Evolutionary conservation across 2,888 invertebrate genomes (phyloP).

Genomic region (Cheilosia soror): DNA sequence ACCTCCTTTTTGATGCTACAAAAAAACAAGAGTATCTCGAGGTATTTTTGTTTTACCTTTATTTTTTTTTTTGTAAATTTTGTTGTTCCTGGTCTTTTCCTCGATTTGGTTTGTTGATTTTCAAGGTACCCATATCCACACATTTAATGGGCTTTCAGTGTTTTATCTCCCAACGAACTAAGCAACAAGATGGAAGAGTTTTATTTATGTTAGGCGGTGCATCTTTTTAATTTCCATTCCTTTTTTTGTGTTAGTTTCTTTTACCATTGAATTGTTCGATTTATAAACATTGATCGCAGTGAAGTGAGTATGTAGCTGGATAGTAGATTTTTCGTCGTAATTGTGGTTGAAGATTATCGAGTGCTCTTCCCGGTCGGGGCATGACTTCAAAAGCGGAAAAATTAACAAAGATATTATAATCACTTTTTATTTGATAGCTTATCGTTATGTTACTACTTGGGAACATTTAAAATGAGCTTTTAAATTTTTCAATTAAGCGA

Average conservation of each 20-base stretch:
- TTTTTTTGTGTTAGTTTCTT: slow-evolving; percentile 46
- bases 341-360: slow-evolving; percentile 29
- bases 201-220: slow-evolving; percentile 75
- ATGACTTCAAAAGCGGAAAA: slow-evolving; percentile 58
- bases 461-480: slow-evolving; percentile 64
- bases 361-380: slow-evolving; percentile 14
- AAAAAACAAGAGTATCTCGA: slow-evolving; percentile 27
- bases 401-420: slow-evolving; percentile 71
- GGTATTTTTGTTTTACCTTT: slow-evolving; percentile 18
- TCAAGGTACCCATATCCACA: slow-evolving; percentile 74
- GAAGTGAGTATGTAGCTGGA: slow-evolving; percentile 23
- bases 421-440: slow-evolving; percentile 69
- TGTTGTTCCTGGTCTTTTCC: slow-evolving; percentile 45
- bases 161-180: slow-evolving; percentile 70
- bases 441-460: slow-evolving; percentile 60
- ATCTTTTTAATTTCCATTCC: slow-evolving; percentile 72
- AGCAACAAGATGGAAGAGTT: slow-evolving; percentile 72
- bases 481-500: slow-evolving; percentile 60
- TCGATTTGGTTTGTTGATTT: slow-evolving; percentile 66
- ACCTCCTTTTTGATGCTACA: slow-evolving; percentile 35
- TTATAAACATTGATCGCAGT: slow-evolving; percentile 63
- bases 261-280: slow-evolving; percentile 36
- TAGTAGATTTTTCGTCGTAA: slow-evolving; percentile 2
- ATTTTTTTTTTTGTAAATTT: slow-evolving; percentile 41
- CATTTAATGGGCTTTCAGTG: slow-evolving; percentile 75